These are phyloP conservation scores for Carposina sasakii DNA, from an alignment of 1,140 invertebrate genomes.

Conservation along the genomic window DNA sequence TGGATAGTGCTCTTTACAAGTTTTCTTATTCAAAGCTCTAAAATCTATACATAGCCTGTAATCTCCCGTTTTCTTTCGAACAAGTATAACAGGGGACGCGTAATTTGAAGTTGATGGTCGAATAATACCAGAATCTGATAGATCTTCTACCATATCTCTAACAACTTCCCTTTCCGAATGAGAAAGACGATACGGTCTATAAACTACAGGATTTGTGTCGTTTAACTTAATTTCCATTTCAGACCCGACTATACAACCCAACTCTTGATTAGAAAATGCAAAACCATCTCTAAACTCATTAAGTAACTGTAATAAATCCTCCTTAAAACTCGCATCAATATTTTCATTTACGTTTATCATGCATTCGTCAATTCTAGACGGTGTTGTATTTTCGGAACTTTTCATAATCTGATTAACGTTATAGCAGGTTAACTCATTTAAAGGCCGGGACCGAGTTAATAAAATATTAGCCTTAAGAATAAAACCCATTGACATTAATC, in stretches of 20 bases:
- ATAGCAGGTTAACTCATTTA: neutral
- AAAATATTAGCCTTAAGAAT: neutral
- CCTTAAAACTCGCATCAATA: neutral
- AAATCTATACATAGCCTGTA: slow-evolving; percentile 44
- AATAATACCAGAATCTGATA: slow-evolving; percentile 35
- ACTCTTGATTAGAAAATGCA: slow-evolving; percentile 20
- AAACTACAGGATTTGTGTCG: slow-evolving; percentile 19
- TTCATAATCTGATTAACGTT: neutral
- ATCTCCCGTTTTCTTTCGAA: slow-evolving; percentile 27
- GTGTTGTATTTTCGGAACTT: neutral
- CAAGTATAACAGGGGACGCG: slow-evolving; percentile 26
- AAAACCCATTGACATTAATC: too few relatives aligned
- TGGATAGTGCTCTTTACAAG: neutral
- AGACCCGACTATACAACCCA: slow-evolving; percentile 14
- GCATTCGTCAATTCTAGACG: neutral
- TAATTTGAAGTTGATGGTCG: slow-evolving; percentile 31
- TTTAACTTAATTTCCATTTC: slow-evolving; percentile 27
- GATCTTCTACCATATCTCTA: slow-evolving; percentile 1
- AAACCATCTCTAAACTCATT: slow-evolving; percentile 26
- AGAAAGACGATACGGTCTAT: slow-evolving; percentile 20
- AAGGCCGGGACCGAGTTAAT: neutral
- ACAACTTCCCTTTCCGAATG: slow-evolving; percentile 7
- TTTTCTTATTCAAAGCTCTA: slow-evolving; percentile 8
- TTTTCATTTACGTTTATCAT: neutral
- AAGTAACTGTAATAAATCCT: neutral